These are phyloP conservation scores for Alces alces DNA, from an alignment of 2,113 vertebrate genomes.

Conservation along the genomic window DNA sequence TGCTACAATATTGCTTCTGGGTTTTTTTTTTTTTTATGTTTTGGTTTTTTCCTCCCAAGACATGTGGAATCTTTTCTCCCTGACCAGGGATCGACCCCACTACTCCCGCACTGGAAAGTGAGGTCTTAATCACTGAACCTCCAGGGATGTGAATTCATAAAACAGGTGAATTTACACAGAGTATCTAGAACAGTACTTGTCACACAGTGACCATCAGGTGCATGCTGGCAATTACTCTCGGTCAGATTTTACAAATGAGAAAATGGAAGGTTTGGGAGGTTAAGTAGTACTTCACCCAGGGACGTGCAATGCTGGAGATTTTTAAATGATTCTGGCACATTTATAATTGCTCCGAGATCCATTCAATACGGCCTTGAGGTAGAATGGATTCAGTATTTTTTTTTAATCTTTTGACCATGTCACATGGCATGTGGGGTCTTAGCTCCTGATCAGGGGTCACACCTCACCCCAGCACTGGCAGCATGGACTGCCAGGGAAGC, in stretches of 20 bases:
- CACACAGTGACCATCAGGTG: background rate
- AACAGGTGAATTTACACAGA: background rate
- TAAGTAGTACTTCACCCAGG: background rate
- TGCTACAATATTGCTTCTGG: background rate
- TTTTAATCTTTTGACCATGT: background rate
- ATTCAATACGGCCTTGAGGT: background rate
- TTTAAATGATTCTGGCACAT: background rate
- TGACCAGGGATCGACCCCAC: background rate
- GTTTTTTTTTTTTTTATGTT: background rate
- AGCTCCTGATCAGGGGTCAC: background rate
- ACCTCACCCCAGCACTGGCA: background rate
- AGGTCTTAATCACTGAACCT: background rate
- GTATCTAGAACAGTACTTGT: background rate
- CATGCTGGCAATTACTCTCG: background rate
- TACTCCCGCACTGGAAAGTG: background rate
- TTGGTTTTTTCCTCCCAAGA: fast-evolving
- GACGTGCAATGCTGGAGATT: background rate
- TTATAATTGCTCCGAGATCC: too few species aligned
- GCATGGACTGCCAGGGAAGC: background rate
- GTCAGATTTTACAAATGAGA: background rate
- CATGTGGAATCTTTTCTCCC: background rate
- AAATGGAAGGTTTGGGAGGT: background rate
- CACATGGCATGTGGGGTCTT: background rate
- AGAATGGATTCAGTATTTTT: background rate
- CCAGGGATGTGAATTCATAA: background rate